Evolutionary conservation across 1,140 invertebrate species (phyloP).

Genomic region (Geopemphigus sp.): DNA sequence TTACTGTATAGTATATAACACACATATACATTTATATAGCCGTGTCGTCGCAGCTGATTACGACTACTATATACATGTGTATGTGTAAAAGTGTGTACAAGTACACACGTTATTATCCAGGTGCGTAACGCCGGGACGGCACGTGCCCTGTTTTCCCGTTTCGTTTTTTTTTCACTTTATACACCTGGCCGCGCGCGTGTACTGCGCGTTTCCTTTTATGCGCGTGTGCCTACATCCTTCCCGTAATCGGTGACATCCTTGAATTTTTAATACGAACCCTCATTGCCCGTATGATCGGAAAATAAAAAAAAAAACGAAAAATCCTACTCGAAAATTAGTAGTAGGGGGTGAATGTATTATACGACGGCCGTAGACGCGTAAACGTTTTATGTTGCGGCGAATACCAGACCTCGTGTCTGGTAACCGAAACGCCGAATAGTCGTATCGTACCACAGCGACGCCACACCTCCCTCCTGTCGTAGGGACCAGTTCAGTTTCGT

Average conservation of each 20-base stretch:
- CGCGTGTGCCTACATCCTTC: conserved; percentile 17
- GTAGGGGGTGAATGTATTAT: too few relatives aligned
- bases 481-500: not conserved
- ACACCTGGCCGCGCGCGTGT: conserved; percentile 29
- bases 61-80: not conserved
- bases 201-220: not conserved
- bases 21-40: not conserved
- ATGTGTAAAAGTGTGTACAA: not conserved
- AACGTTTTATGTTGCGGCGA: not conserved
- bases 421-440: conserved; percentile 2
- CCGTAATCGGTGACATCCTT: conserved; percentile 43
- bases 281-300: conserved; percentile 16
- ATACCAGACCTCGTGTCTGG: not conserved
- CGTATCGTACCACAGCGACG: not conserved
- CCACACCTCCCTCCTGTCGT: too few relatives aligned
- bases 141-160: conserved; percentile 25
- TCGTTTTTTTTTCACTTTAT: not conserved
- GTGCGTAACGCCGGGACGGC: conserved; percentile 40
- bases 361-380: not conserved
- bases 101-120: conserved; percentile 20
- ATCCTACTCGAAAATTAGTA: not conserved
- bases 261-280: conserved; percentile 26
- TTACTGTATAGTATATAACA: not conserved
- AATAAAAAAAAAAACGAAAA: not conserved
- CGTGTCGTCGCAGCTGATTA: conserved; percentile 25